Evolutionary conservation across 2,888 invertebrate species (phyloP).

Genomic region (Drosophila siamana): DNA sequence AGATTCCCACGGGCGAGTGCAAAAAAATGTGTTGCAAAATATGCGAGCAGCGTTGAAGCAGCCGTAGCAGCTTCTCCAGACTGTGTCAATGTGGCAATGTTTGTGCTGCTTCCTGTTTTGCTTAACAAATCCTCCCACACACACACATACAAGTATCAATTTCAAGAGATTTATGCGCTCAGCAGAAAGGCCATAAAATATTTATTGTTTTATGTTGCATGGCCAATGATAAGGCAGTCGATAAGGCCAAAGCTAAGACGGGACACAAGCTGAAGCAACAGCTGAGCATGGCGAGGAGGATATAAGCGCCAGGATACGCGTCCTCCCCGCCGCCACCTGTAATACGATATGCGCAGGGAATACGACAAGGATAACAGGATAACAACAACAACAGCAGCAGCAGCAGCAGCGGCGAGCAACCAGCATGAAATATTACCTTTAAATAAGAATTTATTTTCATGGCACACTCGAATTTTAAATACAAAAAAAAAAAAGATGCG

Average conservation of each 20-base stretch:
- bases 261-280: conserved; percentile 38
- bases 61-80: conserved; percentile 15
- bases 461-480: conserved; percentile 39
- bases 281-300: conserved; percentile 34
- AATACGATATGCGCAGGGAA: conserved; percentile 37
- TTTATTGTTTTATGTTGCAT: conserved; percentile 74
- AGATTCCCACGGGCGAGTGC: conserved; percentile 36
- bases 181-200: conserved; percentile 75
- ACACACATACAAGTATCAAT: conserved; percentile 61
- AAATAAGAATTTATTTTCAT: conserved; percentile 65
- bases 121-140: conserved; percentile 16
- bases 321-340: conserved; percentile 18
- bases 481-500: conserved; percentile 16
- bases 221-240: conserved; percentile 68
- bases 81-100: conserved; percentile 52
- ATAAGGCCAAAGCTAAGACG: conserved; percentile 33
- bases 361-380: conserved; percentile 24
- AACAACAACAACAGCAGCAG: conserved; percentile 11
- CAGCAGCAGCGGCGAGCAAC: no score
- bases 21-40: conserved; percentile 35
- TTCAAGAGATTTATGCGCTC: conserved; percentile 73
- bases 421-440: conserved; percentile 61
- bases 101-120: conserved; percentile 12
- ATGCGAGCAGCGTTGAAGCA: conserved; percentile 30
- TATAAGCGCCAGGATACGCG: conserved; percentile 1